Evolutionary conservation across 2,888 invertebrate genomes (phyloP).

Genomic region (Ochropleura plecta): DNA sequence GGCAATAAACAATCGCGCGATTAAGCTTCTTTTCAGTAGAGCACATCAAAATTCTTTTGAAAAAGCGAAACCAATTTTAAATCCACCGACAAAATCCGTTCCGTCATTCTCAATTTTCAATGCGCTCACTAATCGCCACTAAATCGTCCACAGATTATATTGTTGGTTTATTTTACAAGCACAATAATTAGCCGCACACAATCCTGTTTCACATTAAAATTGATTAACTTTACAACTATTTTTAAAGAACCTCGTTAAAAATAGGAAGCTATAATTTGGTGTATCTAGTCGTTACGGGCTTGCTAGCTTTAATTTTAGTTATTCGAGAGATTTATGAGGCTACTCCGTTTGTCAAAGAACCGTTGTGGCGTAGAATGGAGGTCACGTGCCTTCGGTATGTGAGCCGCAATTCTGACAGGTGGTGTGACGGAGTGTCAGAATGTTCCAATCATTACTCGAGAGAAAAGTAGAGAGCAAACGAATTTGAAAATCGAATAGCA

Average conservation of each 20-base stretch:
- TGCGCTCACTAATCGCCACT: conserved; percentile 16
- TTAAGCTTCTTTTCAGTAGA: not conserved
- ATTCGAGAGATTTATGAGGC: conserved; percentile 65
- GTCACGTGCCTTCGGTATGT: conserved; percentile 51
- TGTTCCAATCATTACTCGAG: conserved; percentile 33
- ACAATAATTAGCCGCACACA: conserved; percentile 48
- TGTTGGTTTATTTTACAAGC: conserved; percentile 55
- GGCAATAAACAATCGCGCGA: not conserved
- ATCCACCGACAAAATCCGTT: conserved; percentile 19
- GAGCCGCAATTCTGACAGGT: conserved; percentile 38
- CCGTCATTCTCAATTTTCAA: conserved; percentile 24
- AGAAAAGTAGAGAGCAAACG: conserved; percentile 11
- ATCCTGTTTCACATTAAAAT: conserved; percentile 58
- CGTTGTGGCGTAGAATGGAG: conserved; percentile 55
- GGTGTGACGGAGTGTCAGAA: conserved; percentile 41
- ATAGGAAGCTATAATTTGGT: conserved; percentile 63
- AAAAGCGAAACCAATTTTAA: conserved; percentile 17
- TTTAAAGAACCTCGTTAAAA: conserved; percentile 59
- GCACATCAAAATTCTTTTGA: not conserved
- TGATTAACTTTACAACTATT: conserved; percentile 60
- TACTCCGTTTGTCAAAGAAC: conserved; percentile 45
- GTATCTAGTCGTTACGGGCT: conserved; percentile 53
- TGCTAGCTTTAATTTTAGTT: conserved; percentile 62
- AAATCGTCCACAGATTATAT: conserved; percentile 47
- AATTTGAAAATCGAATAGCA: not conserved